A percentile compares a stretch with the other conserved stretches of the same genome.
Conservation (phyloP, 2,888 invertebrate genomes). For the Stenurella melanura region DNA sequence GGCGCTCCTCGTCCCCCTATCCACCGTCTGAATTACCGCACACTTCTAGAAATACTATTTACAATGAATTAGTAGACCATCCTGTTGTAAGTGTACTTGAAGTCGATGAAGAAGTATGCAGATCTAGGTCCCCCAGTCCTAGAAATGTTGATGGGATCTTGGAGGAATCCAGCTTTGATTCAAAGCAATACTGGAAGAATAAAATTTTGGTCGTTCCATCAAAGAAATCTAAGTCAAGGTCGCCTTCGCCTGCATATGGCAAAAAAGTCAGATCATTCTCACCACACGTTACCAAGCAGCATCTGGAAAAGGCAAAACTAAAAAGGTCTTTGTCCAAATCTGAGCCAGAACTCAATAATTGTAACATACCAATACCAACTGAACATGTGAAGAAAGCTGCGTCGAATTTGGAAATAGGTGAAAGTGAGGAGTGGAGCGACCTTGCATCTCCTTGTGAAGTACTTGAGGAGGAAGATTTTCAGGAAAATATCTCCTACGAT, state of each 20-base stretch:
- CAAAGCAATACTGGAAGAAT: neutral
- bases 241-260: neutral
- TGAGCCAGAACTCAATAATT: neutral
- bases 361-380: neutral
- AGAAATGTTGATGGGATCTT: conserved; percentile 55
- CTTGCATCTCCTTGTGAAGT: neutral
- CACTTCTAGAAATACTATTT: conserved; percentile 66
- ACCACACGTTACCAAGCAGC: neutral
- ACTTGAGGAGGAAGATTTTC: conserved; percentile 4
- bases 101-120: conserved; percentile 74
- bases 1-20: conserved; percentile 66
- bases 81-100: conserved; percentile 70
- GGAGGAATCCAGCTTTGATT: conserved; percentile 10
- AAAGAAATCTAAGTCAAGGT: neutral
- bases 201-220: conserved; percentile 3
- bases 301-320: neutral
- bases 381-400: neutral
- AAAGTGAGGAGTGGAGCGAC: neutral
- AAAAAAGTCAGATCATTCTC: neutral
- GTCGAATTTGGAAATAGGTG: neutral
- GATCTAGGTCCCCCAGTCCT: conserved; percentile 55
- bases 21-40: conserved; percentile 62
- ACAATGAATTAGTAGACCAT: conserved; percentile 72
- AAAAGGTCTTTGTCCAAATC: conserved; percentile 17
- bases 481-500: conserved; percentile 15